These are phyloP conservation scores for Dolomedes plantarius DNA, from an alignment of 2,888 invertebrate genomes.

Conservation along the genomic window DNA sequence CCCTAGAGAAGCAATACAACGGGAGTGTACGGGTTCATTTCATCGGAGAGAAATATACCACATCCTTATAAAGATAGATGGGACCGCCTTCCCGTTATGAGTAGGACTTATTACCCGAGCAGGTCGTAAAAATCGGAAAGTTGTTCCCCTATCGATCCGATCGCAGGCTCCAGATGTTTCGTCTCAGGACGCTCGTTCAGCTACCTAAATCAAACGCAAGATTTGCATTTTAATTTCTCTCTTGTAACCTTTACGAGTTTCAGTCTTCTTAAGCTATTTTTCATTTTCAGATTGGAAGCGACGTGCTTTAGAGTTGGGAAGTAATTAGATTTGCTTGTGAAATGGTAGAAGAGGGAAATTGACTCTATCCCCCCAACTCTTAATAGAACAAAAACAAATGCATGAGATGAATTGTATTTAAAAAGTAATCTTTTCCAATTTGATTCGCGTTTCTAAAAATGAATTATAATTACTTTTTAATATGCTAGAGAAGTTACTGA, in stretches of 20 bases:
- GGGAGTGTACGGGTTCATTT: neutral
- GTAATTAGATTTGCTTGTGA: too few relatives aligned
- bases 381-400: too few relatives aligned
- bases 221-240: constrained; percentile 3
- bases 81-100: neutral
- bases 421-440: too few relatives aligned
- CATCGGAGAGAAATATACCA: neutral
- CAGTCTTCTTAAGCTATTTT: neutral
- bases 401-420: too few relatives aligned
- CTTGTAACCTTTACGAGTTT: neutral
- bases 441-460: too few relatives aligned
- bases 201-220: neutral
- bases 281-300: neutral
- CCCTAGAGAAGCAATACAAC: neutral
- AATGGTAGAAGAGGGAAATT: too few relatives aligned
- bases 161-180: neutral
- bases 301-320: neutral
- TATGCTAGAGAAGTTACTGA: too few relatives aligned
- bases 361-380: too few relatives aligned
- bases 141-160: neutral
- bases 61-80: constrained; percentile 1
- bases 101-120: neutral
- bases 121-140: constrained; percentile 6
- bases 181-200: neutral
- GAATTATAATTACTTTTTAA: too few relatives aligned